These are phyloP conservation scores for Oncorhynchus nerka DNA, from an alignment of 2,113 vertebrate species.

Conservation along the genomic window DNA sequence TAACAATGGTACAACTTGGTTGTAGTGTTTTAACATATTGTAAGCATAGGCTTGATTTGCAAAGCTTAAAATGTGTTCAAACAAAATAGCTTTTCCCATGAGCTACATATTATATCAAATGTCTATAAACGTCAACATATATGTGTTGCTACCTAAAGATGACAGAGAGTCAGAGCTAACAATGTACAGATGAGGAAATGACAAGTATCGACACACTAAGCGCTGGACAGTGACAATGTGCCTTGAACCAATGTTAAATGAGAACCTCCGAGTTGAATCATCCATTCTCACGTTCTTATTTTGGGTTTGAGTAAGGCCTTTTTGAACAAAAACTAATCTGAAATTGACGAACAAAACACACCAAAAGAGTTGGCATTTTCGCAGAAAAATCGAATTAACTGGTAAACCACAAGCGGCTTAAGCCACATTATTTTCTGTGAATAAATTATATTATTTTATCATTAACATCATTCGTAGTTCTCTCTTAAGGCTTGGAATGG, in stretches of 20 bases:
- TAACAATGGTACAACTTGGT: conserved; percentile 21
- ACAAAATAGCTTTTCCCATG: conserved; percentile 49
- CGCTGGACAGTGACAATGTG: conserved; percentile 30
- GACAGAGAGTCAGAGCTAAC: conserved; percentile 28
- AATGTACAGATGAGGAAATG: conserved; percentile 26
- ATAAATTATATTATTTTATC: conserved; percentile 51
- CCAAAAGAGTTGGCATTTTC: conserved; percentile 36
- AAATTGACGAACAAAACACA: conserved; percentile 36
- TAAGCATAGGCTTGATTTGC: conserved; percentile 26
- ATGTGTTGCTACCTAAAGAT: conserved; percentile 44
- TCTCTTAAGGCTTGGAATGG: conserved; percentile 70
- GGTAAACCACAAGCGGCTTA: conserved; percentile 45
- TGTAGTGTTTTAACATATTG: conserved; percentile 36
- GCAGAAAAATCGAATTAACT: conserved; percentile 39
- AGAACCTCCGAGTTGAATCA: conserved; percentile 71
- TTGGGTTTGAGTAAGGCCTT: conserved; percentile 57
- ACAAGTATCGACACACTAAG: conserved; percentile 26
- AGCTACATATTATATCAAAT: conserved; percentile 57
- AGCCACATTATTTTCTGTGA: conserved; percentile 44
- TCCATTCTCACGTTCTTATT: conserved; percentile 74
- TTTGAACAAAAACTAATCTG: conserved; percentile 35
- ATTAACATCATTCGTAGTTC: conserved; percentile 45
- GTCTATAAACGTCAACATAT: conserved; percentile 36
- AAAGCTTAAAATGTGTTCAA: conserved; percentile 63
- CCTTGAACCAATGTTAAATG: conserved; percentile 71